These are phyloP conservation scores for Carpatolechia fugitivella DNA, from an alignment of 2,888 invertebrate species.

Conservation along the genomic window DNA sequence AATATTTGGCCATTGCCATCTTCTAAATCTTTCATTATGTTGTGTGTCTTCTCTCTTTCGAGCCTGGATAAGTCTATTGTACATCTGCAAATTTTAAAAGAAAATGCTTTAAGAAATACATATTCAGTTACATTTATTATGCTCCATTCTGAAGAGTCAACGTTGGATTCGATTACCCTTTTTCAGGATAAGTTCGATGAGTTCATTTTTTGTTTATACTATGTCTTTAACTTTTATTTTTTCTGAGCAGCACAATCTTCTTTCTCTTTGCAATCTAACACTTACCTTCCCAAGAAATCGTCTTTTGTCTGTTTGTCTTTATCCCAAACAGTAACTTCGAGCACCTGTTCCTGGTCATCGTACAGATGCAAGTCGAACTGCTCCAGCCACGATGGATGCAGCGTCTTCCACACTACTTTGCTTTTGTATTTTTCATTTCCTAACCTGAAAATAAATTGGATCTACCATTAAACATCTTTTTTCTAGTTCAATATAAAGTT, in stretches of 20 bases:
- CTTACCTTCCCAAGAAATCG: constrained; percentile 89
- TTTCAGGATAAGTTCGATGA: no score
- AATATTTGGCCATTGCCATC: constrained; percentile 94
- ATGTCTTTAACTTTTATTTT: no score
- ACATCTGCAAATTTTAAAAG: constrained; percentile 79
- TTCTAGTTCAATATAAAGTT: neutral
- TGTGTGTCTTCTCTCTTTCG: constrained; percentile 94
- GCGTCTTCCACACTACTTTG: constrained; percentile 90
- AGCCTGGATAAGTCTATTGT: constrained; percentile 90
- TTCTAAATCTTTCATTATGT: constrained; percentile 92
- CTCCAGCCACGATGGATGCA: constrained; percentile 96
- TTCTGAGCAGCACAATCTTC: no score
- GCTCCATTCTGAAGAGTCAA: no score
- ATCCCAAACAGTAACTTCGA: constrained; percentile 96
- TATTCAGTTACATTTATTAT: no score
- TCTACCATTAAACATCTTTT: neutral
- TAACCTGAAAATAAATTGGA: constrained; percentile 80
- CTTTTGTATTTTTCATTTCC: constrained; percentile 99
- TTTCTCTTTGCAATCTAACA: no score
- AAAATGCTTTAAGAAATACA: no score
- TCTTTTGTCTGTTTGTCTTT: constrained; percentile 91
- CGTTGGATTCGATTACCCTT: no score
- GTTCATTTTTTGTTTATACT: no score
- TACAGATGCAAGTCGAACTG: constrained; percentile 98
- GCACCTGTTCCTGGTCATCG: constrained; percentile 93